Base-by-base conservation (phyloP, 1,140 invertebrate genomes). In the Papilio glaucus region DNA sequence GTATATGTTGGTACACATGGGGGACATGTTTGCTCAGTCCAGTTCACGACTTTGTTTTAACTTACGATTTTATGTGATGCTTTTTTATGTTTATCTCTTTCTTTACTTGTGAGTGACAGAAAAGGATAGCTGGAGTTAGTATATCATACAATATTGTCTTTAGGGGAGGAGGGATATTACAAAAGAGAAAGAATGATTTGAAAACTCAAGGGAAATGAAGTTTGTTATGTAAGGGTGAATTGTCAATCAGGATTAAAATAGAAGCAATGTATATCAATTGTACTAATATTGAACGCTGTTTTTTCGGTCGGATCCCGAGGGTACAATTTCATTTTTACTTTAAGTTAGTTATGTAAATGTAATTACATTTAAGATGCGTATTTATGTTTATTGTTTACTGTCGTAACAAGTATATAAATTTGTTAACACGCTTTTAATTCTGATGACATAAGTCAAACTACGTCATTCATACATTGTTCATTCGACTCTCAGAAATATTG, bases 171-270 rank as follows among this genome's bases (percentile, higher is more conserved):
- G 29, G 80, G 76, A 78, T 76, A 80, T 84, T 74, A 74, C 75
- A 77, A 76, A 82, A 73, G 71, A 80, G 62, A 77, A 41, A 81
- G 77, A 81, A 83, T 24, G 79, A 77, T 85, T 79, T 82, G 69
- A 29, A 81, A 81, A 85, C 89, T 85, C 88, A 63, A 72, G 89
- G 89, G 89, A 91, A 88, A 89, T 89, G 85, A 84, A 83, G 82
- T 80, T 82, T 72, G 80, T 77, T 84, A 83, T 77, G 72, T 77
- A 78, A 80, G 84, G 85, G 86, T 79, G 84, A 83, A 77, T 85
- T 77, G 80, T 88, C 86, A 84, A 88, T 87, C 80, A 82, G 81
- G 81, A 88, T 85, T 83, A 87, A 85, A 85, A 84, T 81, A 83
- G 76, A 76, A 84, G 86, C 85, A 81, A 79, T 79, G 67, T 75